Percentiles rank a stretch among this genome's conserved stretches.
These are phyloP conservation scores for Heliconius aoede DNA, from an alignment of 2,888 invertebrate genomes.

Conservation along the genomic window DNA sequence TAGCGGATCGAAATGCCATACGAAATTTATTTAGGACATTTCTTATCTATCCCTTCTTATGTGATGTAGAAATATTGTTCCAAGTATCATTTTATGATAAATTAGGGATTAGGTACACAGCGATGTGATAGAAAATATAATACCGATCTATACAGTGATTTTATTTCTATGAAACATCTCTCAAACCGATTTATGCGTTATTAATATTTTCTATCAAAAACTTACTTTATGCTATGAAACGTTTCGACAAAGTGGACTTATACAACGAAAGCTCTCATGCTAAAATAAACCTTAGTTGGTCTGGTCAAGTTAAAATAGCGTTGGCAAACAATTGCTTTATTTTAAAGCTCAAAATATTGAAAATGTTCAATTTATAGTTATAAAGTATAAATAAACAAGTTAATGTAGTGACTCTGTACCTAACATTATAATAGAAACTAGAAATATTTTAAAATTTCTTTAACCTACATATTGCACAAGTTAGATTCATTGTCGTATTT, in stretches of 20 bases:
- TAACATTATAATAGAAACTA: not conserved
- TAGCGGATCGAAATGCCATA: constrained; percentile 32
- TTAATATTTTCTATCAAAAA: not conserved
- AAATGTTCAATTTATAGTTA: not conserved
- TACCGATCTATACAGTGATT: not conserved
- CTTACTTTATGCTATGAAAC: not conserved
- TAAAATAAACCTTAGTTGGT: constrained; percentile 1
- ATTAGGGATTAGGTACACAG: too few species aligned
- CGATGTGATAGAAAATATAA: too few species aligned
- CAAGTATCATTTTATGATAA: not conserved
- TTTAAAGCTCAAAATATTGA: not conserved
- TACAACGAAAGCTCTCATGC: constrained; percentile 5
- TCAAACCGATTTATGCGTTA: not conserved
- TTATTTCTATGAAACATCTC: not conserved
- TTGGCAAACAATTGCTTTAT: not conserved
- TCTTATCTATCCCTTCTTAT: constrained; percentile 25
- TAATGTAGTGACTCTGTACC: not conserved
- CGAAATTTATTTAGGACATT: constrained; percentile 31
- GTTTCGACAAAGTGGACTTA: constrained; percentile 5
- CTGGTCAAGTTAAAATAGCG: not conserved
- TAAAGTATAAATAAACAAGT: not conserved
- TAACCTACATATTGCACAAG: not conserved
- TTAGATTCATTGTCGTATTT: not conserved
- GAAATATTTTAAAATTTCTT: not conserved
- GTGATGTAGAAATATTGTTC: constrained; percentile 6